phyloP scores from a whole-genome alignment of 1,140 invertebrate species.

The Microplitis demolitor region DNA sequence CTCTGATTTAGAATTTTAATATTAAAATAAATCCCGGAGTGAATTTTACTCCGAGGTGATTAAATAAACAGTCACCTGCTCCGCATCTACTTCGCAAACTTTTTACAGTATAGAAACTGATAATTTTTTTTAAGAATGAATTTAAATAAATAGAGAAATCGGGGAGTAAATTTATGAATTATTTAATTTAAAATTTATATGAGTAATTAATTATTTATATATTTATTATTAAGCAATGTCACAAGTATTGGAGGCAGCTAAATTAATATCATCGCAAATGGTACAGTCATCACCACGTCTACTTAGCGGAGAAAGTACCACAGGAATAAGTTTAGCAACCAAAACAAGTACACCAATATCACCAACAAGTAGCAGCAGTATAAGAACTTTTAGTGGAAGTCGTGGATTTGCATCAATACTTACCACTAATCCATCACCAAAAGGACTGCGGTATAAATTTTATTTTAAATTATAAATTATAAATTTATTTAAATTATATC shows the following conservation, averaged over 20 bases:
- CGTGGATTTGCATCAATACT: conserved; percentile 14
- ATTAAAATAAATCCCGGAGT: too few relatives aligned
- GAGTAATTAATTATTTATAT: neutral
- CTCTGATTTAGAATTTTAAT: too few relatives aligned
- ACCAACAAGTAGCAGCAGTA: conserved; percentile 15
- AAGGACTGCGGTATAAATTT: conserved; percentile 19
- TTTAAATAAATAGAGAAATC: too few relatives aligned
- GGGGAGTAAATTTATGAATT: too few relatives aligned
- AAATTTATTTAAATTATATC: too few relatives aligned
- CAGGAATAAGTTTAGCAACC: conserved; percentile 1
- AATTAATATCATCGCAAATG: conserved; percentile 16
- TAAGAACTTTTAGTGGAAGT: conserved; percentile 24
- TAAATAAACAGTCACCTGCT: too few relatives aligned
- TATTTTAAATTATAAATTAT: too few relatives aligned
- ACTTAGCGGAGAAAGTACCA: conserved; percentile 30
- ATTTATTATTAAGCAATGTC: conserved; percentile 32
- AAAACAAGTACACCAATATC: conserved; percentile 17
- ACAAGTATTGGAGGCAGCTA: conserved; percentile 35
- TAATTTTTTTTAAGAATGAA: too few relatives aligned
- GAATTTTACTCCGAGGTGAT: too few relatives aligned
- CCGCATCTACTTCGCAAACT: too few relatives aligned
- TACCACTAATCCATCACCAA: conserved; percentile 6
- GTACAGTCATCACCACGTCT: conserved; percentile 16
- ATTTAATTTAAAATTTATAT: too few relatives aligned
- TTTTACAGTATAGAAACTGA: too few relatives aligned